A percentile compares a stretch with the other conserved stretches of the same genome.
These are phyloP conservation scores for Adoxophyes honmai DNA, from an alignment of 1,140 invertebrate genomes.

Conservation along the genomic window DNA sequence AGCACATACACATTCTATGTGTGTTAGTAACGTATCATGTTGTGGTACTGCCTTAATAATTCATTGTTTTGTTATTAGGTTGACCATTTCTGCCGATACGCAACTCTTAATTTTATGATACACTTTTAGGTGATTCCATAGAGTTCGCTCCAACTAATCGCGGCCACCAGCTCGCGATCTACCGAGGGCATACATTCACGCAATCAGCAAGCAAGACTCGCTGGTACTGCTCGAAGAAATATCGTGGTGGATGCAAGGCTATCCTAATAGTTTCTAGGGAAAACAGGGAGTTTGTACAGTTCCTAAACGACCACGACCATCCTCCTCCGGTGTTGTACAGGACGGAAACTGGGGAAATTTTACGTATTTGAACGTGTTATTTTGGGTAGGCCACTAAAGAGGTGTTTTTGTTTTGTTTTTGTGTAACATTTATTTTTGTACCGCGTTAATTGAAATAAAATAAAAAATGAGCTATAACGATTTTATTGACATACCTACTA, in stretches of 20 bases:
- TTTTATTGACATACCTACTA: too few species aligned
- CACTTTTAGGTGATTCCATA: background rate
- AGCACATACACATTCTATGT: too few species aligned
- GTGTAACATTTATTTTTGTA: too few species aligned
- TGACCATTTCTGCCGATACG: too few species aligned
- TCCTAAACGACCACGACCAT: background rate
- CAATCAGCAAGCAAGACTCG: background rate
- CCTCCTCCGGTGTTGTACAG: background rate
- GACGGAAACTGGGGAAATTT: background rate
- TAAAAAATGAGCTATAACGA: too few species aligned
- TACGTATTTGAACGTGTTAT: background rate
- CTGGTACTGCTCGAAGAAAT: slow-evolving; percentile 12
- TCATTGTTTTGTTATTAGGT: too few species aligned
- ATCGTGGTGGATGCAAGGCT: background rate
- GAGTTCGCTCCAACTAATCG: background rate
- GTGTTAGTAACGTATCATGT: too few species aligned
- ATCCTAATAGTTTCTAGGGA: background rate
- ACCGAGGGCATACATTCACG: background rate
- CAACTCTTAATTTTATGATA: too few species aligned
- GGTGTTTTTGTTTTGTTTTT: too few species aligned
- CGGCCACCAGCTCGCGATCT: background rate
- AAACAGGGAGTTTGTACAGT: background rate
- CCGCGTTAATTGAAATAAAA: too few species aligned
- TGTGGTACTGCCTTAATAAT: too few species aligned
- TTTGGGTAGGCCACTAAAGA: too few species aligned